Conservation (phyloP, 2,797 vertebrate species). For the Orientallactaga sibirica region DNA sequence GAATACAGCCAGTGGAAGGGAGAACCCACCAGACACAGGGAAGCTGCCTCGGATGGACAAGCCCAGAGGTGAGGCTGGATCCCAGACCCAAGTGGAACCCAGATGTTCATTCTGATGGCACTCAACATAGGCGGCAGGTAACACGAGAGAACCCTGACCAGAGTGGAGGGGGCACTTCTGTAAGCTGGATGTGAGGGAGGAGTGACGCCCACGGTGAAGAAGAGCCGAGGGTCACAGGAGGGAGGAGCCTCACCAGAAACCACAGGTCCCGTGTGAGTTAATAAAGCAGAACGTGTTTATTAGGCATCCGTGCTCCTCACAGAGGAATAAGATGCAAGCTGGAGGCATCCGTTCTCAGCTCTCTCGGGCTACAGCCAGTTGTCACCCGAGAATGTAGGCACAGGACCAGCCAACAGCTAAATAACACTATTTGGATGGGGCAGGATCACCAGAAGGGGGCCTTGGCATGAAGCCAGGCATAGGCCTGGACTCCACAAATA, state of each 20-base stretch:
- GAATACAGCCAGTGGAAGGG: rapidly evolving
- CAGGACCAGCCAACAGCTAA: neutral
- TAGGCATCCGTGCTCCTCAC: constrained; percentile 78
- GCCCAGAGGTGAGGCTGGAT: rapidly evolving
- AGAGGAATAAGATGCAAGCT: constrained; percentile 72
- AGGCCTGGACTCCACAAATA: constrained; percentile 60
- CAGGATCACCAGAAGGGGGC: neutral
- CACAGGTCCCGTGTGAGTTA: constrained; percentile 55
- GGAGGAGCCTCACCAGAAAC: constrained; percentile 26
- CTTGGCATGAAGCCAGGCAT: neutral
- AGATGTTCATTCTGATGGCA: rapidly evolving
- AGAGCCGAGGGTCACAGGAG: rapidly evolving
- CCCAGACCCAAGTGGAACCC: rapidly evolving
- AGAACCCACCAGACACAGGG: neutral
- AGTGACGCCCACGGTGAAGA: rapidly evolving
- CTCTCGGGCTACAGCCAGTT: neutral
- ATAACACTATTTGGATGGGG: constrained; percentile 67
- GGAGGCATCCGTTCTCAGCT: neutral
- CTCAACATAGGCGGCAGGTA: rapidly evolving
- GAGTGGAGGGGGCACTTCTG: neutral
- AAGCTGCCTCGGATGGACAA: neutral
- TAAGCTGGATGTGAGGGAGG: neutral
- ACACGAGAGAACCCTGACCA: no score
- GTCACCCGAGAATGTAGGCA: neutral
- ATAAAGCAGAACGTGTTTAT: constrained; percentile 81